Conservation (phyloP, 2,888 invertebrate genomes). For the Mythimna impura region DNA sequence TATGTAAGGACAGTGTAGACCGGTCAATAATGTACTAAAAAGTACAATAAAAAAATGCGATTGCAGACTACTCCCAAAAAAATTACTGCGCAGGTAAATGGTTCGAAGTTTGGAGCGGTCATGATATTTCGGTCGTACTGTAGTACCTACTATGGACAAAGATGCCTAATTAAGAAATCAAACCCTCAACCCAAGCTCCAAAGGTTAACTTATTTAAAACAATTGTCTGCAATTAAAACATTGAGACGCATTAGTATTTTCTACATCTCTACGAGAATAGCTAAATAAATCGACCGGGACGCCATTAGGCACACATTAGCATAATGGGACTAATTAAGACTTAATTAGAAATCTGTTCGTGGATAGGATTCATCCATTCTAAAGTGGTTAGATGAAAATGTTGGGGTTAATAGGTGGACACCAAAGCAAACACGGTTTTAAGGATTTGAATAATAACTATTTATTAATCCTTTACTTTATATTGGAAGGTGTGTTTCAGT, state of each 20-base stretch:
- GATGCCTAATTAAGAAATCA: not conserved
- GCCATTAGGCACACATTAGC: slow-evolving; percentile 35
- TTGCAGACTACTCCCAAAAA: too few relatives aligned
- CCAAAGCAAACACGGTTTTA: too few relatives aligned
- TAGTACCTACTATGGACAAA: not conserved
- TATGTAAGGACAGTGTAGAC: too few relatives aligned
- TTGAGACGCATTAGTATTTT: slow-evolving; percentile 34
- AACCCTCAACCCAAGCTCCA: slow-evolving; percentile 5
- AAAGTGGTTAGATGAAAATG: slow-evolving; percentile 24
- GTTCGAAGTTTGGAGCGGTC: too few relatives aligned
- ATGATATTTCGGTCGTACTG: too few relatives aligned
- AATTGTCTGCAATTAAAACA: slow-evolving; percentile 26
- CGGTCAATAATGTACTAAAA: too few relatives aligned
- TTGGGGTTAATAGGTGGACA: too few relatives aligned
- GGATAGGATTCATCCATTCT: slow-evolving; percentile 6
- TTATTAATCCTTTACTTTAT: too few relatives aligned
- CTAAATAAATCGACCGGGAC: slow-evolving; percentile 25
- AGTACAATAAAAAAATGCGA: too few relatives aligned
- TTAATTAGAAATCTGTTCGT: slow-evolving; percentile 22
- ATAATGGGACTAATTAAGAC: slow-evolving; percentile 30
- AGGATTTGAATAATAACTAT: too few relatives aligned
- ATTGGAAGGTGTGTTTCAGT: too few relatives aligned
- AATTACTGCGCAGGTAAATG: too few relatives aligned
- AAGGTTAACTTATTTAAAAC: slow-evolving; percentile 31
- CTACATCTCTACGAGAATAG: slow-evolving; percentile 28